phyloP scores from a whole-genome alignment of 2,113 vertebrate genomes.

The Nyctibius bracteatus region DNA sequence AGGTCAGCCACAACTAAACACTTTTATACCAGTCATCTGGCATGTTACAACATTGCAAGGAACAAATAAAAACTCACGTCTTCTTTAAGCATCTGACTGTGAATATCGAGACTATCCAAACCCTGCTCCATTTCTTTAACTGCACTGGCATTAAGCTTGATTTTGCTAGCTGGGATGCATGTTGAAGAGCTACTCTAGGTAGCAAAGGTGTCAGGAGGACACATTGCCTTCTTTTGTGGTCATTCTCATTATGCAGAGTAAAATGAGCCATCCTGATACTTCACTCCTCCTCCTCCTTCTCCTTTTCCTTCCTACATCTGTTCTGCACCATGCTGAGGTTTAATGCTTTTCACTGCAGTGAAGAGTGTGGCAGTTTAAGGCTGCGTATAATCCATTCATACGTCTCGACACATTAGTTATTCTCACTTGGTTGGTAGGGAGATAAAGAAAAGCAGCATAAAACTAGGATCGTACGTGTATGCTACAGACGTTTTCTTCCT shows the following conservation, averaged over 20 bases:
- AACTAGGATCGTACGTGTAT: fast-evolving
- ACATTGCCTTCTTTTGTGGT: neutral
- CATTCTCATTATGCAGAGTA: neutral
- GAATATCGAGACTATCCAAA: neutral
- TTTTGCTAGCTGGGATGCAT: neutral
- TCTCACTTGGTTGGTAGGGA: neutral
- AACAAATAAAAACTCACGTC: neutral
- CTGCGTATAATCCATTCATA: neutral
- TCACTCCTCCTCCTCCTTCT: neutral
- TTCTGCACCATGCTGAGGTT: neutral
- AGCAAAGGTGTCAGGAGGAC: neutral
- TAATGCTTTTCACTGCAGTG: neutral
- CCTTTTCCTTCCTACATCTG: neutral
- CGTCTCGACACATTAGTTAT: neutral
- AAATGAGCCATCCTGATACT: neutral
- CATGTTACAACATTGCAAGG: neutral
- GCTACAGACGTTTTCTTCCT: neutral
- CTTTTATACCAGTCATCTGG: neutral
- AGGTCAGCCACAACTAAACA: neutral
- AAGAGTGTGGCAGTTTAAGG: neutral
- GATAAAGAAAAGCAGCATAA: neutral
- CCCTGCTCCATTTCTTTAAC: neutral
- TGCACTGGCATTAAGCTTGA: neutral
- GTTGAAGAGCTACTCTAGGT: neutral
- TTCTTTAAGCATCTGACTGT: neutral